Evolutionary conservation across 2,888 invertebrate genomes (phyloP), one percentile per base, ranked within the genome.

Genomic region (Ennomos fuscantarius): DNA sequence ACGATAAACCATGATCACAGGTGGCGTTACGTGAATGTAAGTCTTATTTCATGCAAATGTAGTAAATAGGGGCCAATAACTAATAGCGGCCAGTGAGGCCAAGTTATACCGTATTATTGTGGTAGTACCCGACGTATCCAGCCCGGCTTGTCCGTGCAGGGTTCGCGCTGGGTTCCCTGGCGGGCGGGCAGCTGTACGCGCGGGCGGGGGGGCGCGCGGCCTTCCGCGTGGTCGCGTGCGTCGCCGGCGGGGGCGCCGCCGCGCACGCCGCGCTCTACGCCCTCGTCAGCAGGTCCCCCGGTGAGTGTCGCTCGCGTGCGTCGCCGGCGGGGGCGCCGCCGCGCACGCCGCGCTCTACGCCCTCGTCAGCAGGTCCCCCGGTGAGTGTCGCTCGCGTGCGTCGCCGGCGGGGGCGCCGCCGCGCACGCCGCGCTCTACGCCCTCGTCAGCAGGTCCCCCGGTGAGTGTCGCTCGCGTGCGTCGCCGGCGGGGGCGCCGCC

Each of bases 161-260:
- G 10, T 96, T 95, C 75, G 95, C 96, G 0, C 80, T 97, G 45
- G 97, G 97, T 0, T 96, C 96, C 35, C 79, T 97, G 0, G 74
- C 95, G 3, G 96, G 96, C 1, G 97, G 97, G 0, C 84, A 94
- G 59, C 78, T 96, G 42, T 96, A 95, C 77, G 93, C 93, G 52
- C 83, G 89, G 58, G 74, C 93, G 10, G 96, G 96, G 0, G 96
- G 96, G 0, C 74, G 89, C 0, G 66, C 70, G 1, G 69, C 90
- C 2, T 92, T 92, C 82, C 72, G 83, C 0, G 55, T 76, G n/a
- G 67, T 93, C 33, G 80, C 86, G 0, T 74, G 51, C 0, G 58
- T 70, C 0, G 92, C 89, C 0, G 59, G 71, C 0, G 31, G 68
- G 0, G 86, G 83, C 0, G 70, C 87, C n/a, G n/a, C n/a, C n/a